phyloP scores from a whole-genome alignment of 2,888 invertebrate genomes.

The Thyatira batis region DNA sequence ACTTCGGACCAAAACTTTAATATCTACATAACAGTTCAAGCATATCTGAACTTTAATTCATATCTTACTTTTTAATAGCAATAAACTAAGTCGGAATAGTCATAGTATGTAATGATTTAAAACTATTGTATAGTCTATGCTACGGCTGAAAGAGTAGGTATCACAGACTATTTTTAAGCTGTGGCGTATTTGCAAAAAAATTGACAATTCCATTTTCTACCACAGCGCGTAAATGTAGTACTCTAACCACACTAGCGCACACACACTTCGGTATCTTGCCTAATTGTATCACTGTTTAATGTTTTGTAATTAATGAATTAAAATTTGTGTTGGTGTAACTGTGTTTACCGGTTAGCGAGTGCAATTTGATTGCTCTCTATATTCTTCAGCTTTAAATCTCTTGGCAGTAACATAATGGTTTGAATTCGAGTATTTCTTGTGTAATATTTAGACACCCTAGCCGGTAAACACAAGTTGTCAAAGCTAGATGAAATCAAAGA shows the following conservation, averaged over 20 bases:
- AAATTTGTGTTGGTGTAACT: constrained; percentile 32
- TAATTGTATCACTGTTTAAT: constrained; percentile 42
- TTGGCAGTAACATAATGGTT: background rate
- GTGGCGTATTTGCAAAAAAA: background rate
- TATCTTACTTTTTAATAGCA: constrained; percentile 71
- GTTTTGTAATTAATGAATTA: constrained; percentile 16
- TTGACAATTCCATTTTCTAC: background rate
- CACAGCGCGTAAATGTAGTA: constrained; percentile 15
- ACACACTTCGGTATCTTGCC: constrained; percentile 55
- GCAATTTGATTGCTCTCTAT: background rate
- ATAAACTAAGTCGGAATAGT: constrained; percentile 52
- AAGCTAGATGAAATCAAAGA: constrained; percentile 78
- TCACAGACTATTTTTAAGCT: background rate
- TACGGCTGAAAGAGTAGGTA: background rate
- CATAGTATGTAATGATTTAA: constrained; percentile 40
- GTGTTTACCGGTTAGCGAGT: constrained; percentile 37
- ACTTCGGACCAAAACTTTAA: constrained; percentile 69
- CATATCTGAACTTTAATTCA: constrained; percentile 72
- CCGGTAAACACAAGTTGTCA: constrained; percentile 22
- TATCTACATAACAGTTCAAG: constrained; percentile 54
- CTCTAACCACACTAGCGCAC: constrained; percentile 24
- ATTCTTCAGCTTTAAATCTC: background rate
- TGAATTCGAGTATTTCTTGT: background rate
- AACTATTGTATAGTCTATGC: background rate
- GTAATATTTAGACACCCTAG: background rate